A percentile compares a stretch with the other conserved stretches of the same genome.
Evolutionary conservation across 2,797 vertebrate species (phyloP).

Genomic region (Sebastolobus altivelis): DNA sequence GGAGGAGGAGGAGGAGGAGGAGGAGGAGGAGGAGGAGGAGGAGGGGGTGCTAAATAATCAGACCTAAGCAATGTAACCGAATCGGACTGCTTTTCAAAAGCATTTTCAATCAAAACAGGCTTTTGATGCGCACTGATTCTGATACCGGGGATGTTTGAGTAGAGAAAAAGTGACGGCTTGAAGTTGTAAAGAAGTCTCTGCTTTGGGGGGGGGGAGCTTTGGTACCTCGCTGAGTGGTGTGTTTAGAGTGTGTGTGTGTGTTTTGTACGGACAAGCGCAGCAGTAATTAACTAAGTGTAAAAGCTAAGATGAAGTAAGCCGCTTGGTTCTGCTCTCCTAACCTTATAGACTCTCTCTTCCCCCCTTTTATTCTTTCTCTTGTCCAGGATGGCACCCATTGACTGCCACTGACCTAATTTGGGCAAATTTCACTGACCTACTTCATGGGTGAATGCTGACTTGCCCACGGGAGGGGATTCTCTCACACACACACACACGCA

Average conservation of each 20-base stretch:
- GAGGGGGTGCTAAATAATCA: conserved; percentile 71
- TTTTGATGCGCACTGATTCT: conserved; percentile 63
- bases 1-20: conserved; percentile 28
- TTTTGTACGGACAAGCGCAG: conserved; percentile 33
- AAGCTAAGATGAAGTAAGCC: conserved; percentile 64
- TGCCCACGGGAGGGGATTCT: conserved; percentile 76
- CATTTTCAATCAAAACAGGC: conserved; percentile 68
- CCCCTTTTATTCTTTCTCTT: conserved; percentile 47
- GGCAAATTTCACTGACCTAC: conserved; percentile 84
- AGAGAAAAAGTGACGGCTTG: conserved; percentile 48
- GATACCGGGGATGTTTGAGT: conserved; percentile 62
- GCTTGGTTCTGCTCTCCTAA: conserved; percentile 71
- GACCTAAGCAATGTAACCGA: conserved; percentile 66
- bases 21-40: conserved; percentile 18
- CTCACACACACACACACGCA: conserved; percentile 30
- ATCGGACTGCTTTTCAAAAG: conserved; percentile 69
- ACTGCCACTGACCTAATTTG: conserved; percentile 84
- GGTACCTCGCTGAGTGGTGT: conserved; percentile 20
- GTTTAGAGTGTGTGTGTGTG: conserved; percentile 19
- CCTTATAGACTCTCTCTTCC: conserved; percentile 36
- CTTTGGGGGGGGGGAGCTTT: conserved; percentile 38
- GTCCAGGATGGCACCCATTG: conserved; percentile 75
- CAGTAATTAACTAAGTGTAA: conserved; percentile 71
- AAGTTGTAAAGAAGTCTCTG: conserved; percentile 52
- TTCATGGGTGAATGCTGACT: conserved; percentile 82